Conservation (phyloP, 2,888 invertebrate genomes). For the Harpagoxenus sublaevis region DNA sequence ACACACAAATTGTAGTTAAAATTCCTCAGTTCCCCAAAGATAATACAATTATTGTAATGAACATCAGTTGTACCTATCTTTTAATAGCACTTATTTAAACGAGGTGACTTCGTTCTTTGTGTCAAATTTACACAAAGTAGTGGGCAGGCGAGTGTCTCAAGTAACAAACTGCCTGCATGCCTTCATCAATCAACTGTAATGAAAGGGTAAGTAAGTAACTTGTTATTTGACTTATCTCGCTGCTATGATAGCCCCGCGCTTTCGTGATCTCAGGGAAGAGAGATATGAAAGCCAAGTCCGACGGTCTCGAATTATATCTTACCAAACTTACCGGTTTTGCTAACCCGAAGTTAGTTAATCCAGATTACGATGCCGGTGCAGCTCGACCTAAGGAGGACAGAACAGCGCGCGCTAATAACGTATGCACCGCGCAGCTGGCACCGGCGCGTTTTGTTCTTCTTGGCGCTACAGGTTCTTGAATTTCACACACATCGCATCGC, state of each 20-base stretch:
- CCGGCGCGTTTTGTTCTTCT: conserved; percentile 76
- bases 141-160: conserved; percentile 15
- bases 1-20: not conserved
- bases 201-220: conserved; percentile 21
- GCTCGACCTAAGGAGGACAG: conserved; percentile 61
- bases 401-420: conserved; percentile 72
- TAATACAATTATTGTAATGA: not conserved
- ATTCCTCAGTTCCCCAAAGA: not conserved
- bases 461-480: conserved; percentile 83
- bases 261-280: not conserved
- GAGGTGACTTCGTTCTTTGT: not conserved
- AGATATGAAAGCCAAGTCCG: not conserved
- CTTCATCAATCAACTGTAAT: conserved; percentile 27
- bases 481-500: conserved; percentile 79
- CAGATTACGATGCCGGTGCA: conserved; percentile 1
- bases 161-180: conserved; percentile 32
- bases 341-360: conserved; percentile 10
- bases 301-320: conserved; percentile 12
- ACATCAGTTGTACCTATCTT: not conserved
- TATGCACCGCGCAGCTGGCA: conserved; percentile 78
- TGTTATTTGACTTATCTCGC: conserved; percentile 23
- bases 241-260: not conserved
- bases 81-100: not conserved
- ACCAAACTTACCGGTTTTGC: not conserved
- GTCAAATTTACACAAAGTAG: not conserved